Percentiles rank a stretch among this genome's conserved stretches.
phyloP scores from a whole-genome alignment of 2,888 invertebrate genomes.

The Sclerodermus sp. region DNA sequence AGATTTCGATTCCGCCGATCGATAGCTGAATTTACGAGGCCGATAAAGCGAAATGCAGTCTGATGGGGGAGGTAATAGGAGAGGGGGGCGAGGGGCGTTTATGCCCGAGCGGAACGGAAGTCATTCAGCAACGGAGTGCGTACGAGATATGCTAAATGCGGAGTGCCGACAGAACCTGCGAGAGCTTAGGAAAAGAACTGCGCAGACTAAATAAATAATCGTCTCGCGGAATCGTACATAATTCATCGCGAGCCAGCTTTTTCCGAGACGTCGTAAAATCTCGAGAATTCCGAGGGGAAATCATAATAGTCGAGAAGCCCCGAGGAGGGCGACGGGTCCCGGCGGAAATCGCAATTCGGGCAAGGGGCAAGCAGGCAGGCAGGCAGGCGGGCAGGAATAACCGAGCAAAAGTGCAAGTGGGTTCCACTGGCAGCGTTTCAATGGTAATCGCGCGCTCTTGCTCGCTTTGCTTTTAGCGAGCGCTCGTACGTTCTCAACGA shows the following conservation, averaged over 20 bases:
- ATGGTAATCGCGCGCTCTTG: slow-evolving; percentile 27
- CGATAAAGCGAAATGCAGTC: slow-evolving; percentile 13
- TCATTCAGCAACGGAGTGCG: slow-evolving; percentile 25
- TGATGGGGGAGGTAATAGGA: neutral
- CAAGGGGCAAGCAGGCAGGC: no score
- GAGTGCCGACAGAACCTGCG: slow-evolving; percentile 16
- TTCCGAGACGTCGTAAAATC: no score
- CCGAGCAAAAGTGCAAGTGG: neutral
- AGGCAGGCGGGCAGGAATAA: slow-evolving; percentile 16
- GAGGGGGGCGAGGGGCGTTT: no score
- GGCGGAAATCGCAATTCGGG: no score
- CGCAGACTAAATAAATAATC: slow-evolving; percentile 27
- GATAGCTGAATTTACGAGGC: no score
- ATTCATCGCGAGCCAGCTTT: no score
- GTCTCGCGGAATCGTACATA: neutral
- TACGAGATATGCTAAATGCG: slow-evolving; percentile 32
- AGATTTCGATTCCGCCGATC: no score
- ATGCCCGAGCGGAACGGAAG: slow-evolving; percentile 23
- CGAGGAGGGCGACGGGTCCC: no score
- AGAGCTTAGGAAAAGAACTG: no score
- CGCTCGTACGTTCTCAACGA: slow-evolving; percentile 10
- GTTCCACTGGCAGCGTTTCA: slow-evolving; percentile 18
- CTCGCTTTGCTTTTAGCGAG: slow-evolving; percentile 24
- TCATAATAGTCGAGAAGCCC: no score
- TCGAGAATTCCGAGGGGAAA: no score